Conservation (phyloP, 2,797 vertebrate species). For the Xenops minutus region DNA sequence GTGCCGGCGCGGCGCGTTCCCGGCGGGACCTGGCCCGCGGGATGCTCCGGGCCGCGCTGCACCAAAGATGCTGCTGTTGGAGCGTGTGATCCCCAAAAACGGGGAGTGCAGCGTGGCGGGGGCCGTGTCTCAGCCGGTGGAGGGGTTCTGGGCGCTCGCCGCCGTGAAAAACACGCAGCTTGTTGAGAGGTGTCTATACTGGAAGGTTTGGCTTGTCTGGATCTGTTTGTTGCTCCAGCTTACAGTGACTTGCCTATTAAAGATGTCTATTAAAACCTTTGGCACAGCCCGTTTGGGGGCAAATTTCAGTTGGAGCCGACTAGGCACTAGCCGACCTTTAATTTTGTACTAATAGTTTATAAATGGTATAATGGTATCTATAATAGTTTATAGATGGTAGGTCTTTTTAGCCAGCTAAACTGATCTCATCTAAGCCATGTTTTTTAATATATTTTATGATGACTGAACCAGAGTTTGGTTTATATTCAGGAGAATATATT, state of each 20-base stretch:
- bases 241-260: neutral
- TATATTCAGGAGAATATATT: neutral
- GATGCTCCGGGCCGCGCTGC: too few species aligned
- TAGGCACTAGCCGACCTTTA: neutral
- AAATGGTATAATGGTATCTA: neutral
- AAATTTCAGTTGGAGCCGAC: neutral
- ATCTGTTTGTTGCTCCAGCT: neutral
- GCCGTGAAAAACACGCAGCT: rapidly evolving
- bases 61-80: too few species aligned
- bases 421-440: neutral
- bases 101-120: too few species aligned
- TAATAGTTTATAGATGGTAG: neutral
- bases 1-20: too few species aligned
- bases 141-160: neutral
- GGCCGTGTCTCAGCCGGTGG: too few species aligned
- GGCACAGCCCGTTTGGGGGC: neutral
- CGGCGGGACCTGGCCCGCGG: too few species aligned
- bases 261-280: neutral
- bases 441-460: neutral
- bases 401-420: neutral
- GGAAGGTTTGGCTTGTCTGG: neutral
- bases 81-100: too few species aligned
- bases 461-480: neutral
- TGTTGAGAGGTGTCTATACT: neutral
- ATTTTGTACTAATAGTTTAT: neutral